Percentiles rank a stretch among this genome's conserved stretches.
Evolutionary conservation across 2,797 vertebrate species (phyloP).

Genomic region (Catharus ustulatus): DNA sequence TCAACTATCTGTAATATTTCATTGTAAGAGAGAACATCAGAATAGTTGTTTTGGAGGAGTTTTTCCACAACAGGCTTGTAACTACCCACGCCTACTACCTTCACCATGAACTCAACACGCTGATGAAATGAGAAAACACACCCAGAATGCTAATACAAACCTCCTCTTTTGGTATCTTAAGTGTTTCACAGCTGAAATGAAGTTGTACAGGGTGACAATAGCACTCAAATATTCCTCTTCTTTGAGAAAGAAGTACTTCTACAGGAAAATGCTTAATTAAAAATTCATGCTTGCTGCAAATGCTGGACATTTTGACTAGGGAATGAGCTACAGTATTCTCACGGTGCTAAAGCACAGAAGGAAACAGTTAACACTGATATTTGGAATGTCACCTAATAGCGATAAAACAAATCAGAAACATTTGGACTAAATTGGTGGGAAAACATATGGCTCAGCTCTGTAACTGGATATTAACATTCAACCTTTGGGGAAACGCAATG

Average conservation of each 20-base stretch:
- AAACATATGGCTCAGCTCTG: slow-evolving; percentile 48
- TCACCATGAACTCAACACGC: background rate
- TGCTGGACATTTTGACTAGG: background rate
- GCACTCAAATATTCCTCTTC: background rate
- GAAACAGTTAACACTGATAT: slow-evolving; percentile 50
- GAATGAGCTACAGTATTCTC: background rate
- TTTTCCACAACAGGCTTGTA: background rate
- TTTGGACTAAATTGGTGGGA: slow-evolving; percentile 11
- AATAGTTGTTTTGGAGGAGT: background rate
- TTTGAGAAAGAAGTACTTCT: background rate
- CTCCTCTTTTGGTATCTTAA: background rate
- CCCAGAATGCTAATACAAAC: background rate
- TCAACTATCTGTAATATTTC: background rate
- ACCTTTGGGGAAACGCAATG: slow-evolving; percentile 28
- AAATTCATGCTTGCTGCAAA: background rate
- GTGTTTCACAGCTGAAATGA: background rate
- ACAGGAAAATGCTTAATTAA: background rate
- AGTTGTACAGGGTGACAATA: background rate
- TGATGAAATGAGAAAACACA: background rate
- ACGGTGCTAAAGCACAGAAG: slow-evolving; percentile 22
- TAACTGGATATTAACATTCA: slow-evolving; percentile 17
- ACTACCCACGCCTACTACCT: background rate
- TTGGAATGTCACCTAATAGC: slow-evolving; percentile 19
- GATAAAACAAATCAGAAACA: slow-evolving; percentile 58
- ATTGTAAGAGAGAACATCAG: background rate